phyloP scores from a whole-genome alignment of 2,888 invertebrate genomes.

The Nomada hirtipes region DNA sequence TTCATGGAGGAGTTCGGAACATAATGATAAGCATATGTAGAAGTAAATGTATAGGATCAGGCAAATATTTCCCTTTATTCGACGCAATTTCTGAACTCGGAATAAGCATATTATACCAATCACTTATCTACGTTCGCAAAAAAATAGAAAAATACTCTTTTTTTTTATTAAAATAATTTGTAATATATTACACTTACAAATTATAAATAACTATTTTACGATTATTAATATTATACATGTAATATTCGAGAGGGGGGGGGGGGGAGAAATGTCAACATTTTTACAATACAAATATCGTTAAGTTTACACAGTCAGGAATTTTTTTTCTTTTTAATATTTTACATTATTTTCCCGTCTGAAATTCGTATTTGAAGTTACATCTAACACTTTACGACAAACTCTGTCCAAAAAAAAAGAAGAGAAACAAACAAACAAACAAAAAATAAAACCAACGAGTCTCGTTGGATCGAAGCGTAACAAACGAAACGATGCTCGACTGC shows the following conservation, averaged over 20 bases:
- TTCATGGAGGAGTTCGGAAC: not conserved
- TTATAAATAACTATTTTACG: not conserved
- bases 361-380: slow-evolving; percentile 11
- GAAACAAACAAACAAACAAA: no score
- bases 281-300: not conserved
- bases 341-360: not conserved
- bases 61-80: not conserved
- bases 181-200: not conserved
- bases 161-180: no score
- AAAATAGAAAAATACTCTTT: not conserved
- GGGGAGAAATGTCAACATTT: not conserved
- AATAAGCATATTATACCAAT: slow-evolving; percentile 3
- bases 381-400: slow-evolving; percentile 21
- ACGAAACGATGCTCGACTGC: slow-evolving; percentile 12
- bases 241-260: not conserved
- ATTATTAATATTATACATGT: not conserved
- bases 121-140: not conserved
- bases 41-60: no score
- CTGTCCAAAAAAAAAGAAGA: not conserved
- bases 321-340: not conserved
- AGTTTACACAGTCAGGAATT: not conserved
- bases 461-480: slow-evolving; percentile 15
- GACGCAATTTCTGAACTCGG: not conserved
- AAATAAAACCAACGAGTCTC: slow-evolving; percentile 5
- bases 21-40: not conserved